A percentile compares a stretch with the other conserved stretches of the same genome.
phyloP scores from a whole-genome alignment of 1,140 invertebrate species.

The Phymorhynchus buccinoides region DNA sequence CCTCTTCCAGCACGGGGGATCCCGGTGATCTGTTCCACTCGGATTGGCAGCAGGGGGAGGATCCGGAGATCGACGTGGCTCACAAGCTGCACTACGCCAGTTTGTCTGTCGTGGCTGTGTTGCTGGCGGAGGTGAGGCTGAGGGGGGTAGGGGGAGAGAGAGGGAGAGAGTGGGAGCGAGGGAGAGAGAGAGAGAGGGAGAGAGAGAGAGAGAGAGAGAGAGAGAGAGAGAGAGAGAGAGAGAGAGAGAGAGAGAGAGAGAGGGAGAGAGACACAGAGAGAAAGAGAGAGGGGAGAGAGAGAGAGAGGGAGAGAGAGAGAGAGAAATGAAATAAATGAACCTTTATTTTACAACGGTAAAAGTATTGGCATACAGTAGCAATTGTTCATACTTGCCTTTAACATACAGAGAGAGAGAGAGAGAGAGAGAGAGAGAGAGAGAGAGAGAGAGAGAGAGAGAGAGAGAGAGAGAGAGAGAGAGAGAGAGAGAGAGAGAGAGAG shows the following conservation, averaged over 20 bases:
- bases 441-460: no score
- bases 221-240: neutral
- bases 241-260: neutral
- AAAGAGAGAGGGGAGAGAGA: neutral
- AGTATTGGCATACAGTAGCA: no score
- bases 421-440: no score
- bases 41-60: conserved; percentile 26
- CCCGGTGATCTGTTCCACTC: neutral
- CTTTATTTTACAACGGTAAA: no score
- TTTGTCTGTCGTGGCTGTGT: conserved; percentile 46
- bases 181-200: neutral
- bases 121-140: conserved; percentile 48
- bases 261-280: conserved; percentile 1
- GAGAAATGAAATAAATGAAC: no score
- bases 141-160: neutral
- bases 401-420: no score
- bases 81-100: conserved; percentile 55
- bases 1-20: no score
- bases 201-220: neutral
- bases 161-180: no score
- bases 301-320: neutral
- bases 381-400: no score
- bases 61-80: conserved; percentile 40
- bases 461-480: no score
- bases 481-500: no score